These are phyloP conservation scores for Kryptolebias ocellatus DNA, from an alignment of 2,797 vertebrate genomes.

Conservation along the genomic window DNA sequence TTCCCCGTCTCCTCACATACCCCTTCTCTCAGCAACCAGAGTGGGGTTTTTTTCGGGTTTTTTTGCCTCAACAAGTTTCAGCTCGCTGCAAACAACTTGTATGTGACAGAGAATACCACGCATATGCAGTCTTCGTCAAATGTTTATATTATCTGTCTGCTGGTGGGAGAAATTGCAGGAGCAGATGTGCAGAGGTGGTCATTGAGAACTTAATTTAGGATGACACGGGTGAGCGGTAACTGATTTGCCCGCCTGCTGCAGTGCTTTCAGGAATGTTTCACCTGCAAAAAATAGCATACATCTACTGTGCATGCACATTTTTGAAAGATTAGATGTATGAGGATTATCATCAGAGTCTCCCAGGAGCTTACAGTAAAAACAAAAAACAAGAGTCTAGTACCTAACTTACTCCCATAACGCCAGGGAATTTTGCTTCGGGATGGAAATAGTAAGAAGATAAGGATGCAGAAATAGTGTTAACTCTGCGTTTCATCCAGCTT, in stretches of 20 bases:
- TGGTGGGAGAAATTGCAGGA: conserved; percentile 40
- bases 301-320: conserved; percentile 3
- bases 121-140: conserved; percentile 17
- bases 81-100: conserved; percentile 27
- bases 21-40: conserved; percentile 30
- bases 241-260: conserved; percentile 56
- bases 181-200: conserved; percentile 63
- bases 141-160: conserved; percentile 64
- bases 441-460: conserved; percentile 6
- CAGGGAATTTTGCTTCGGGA: conserved; percentile 10
- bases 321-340: conserved; percentile 29
- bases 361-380: conserved; percentile 21
- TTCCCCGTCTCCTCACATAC: conserved; percentile 12
- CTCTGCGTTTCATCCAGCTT: background rate
- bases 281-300: conserved; percentile 33
- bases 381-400: background rate
- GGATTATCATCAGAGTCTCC: conserved; percentile 48
- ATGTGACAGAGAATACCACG: conserved; percentile 9
- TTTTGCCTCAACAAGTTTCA: conserved; percentile 58
- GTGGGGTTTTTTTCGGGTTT: conserved; percentile 30
- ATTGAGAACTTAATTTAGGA: conserved; percentile 65
- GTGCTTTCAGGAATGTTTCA: conserved; percentile 45
- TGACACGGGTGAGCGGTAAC: conserved; percentile 44
- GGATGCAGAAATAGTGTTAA: conserved; percentile 1
- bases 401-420: conserved; percentile 40